Evolutionary conservation across 2,113 vertebrate species (phyloP).

Genomic region (Phylloscopus trochilus): DNA sequence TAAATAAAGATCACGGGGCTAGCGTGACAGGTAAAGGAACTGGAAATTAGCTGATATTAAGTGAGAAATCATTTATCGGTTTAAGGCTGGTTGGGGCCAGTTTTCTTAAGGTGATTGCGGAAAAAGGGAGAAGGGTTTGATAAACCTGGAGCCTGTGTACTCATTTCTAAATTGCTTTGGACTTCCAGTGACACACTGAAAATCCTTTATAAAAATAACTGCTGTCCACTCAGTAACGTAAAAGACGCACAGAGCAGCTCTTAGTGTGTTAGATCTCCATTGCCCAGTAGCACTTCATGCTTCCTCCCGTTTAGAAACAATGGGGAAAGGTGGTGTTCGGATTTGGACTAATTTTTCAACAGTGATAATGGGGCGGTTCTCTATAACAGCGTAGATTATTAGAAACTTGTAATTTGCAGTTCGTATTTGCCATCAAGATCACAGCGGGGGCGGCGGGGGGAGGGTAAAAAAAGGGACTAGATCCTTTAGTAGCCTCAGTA

Average conservation of each 20-base stretch:
- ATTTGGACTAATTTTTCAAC: background rate
- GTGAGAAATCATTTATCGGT: background rate
- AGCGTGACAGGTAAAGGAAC: background rate
- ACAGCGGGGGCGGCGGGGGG: background rate
- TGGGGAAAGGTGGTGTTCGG: background rate
- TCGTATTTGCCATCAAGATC: background rate
- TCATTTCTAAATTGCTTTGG: background rate
- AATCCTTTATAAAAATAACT: background rate
- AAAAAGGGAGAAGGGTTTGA: background rate
- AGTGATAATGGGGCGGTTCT: background rate
- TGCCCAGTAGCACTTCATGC: background rate
- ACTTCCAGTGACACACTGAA: background rate
- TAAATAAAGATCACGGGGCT: background rate
- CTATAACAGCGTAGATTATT: background rate
- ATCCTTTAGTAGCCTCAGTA: background rate
- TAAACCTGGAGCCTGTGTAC: background rate
- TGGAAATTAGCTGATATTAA: background rate
- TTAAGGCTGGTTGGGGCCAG: background rate
- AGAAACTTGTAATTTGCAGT: constrained; percentile 20
- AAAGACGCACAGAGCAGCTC: background rate
- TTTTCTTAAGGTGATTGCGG: background rate
- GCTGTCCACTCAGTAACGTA: background rate
- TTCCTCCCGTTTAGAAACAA: background rate
- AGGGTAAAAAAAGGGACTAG: background rate
- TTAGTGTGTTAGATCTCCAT: background rate